Evolutionary conservation across 2,113 vertebrate species (phyloP), one percentile per base, ranked within the genome.

Genomic region (Oplegnathus fasciatus): DNA sequence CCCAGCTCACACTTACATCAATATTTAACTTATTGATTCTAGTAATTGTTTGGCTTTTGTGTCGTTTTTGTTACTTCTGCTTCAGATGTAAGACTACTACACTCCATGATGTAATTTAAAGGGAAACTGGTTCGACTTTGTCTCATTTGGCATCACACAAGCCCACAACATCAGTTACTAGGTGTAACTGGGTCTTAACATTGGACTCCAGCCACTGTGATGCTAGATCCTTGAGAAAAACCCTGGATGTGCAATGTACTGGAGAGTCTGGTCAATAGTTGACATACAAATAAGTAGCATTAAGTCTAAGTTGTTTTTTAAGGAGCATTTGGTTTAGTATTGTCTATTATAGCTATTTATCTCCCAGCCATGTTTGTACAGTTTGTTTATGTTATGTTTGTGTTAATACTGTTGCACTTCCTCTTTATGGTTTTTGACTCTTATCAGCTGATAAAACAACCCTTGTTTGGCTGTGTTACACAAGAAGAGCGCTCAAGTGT

Each of bases 351-450:
- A n/a, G 15, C 62, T 32, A 1, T 30, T 30, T 48, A 30, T 68
- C 26, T 32, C 2, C 8, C 18, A 28, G 50, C 28, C 28, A 14
- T n/a, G 34, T 60, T 42, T 20, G 30, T 70, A 8, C 55, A 40
- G 5, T 78, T 37, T 81, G 55, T 77, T 72, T 74, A n/a, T 58
- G 50, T 78, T 17, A 6, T 34, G 20, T 72, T 58, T 62, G 55
- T 69, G 28, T 61, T 66, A 7, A 40, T 28, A 57, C 42, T 28
- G 13, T 55, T 37, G 6, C 44, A 75, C 52, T 83, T 88, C 65
- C 64, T 82, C 57, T 79, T 71, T 26, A 55, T 37, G 24, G 26
- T 52, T 77, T 65, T 66, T 26, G 18, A 48, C n/a, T 24, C 14
- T 68, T 11, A 22, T 64, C 48, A 78, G 46, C 64, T 79, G 70